Conservation (phyloP, 2,797 vertebrate genomes). For the Okamejei kenojei region DNA sequence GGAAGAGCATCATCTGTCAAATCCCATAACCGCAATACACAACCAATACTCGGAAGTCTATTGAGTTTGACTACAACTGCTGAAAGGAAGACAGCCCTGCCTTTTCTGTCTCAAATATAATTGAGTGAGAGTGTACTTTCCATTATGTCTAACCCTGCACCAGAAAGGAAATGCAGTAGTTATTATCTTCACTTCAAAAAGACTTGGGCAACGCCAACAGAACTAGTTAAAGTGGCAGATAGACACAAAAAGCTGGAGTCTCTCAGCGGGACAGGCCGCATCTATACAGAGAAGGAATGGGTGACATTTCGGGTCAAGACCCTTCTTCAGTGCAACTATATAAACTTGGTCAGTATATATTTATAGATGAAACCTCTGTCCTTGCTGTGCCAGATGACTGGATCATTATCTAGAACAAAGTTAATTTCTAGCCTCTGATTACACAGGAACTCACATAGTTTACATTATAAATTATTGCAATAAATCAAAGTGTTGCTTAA, state of each 20-base stretch:
- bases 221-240: background rate
- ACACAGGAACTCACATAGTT: slow-evolving; percentile 27
- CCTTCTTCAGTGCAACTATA: background rate
- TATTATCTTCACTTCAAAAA: background rate
- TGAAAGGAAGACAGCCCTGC: slow-evolving; percentile 52
- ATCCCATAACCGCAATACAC: slow-evolving; percentile 46
- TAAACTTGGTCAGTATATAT: background rate
- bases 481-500: slow-evolving; percentile 43
- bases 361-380: background rate
- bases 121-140: slow-evolving; percentile 41
- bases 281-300: too few species aligned
- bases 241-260: background rate
- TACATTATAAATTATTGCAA: slow-evolving; percentile 38
- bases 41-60: slow-evolving; percentile 62
- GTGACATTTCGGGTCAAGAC: too few species aligned
- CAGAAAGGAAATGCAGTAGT: slow-evolving; percentile 46
- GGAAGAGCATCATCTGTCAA: slow-evolving; percentile 63
- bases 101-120: slow-evolving; percentile 44
- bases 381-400: background rate
- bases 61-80: slow-evolving; percentile 43
- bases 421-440: slow-evolving; percentile 32
- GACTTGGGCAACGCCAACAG: slow-evolving; percentile 15
- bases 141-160: slow-evolving; percentile 43
- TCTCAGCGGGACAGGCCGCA: too few species aligned
- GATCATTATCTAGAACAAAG: background rate